phyloP scores from a whole-genome alignment of 2,113 vertebrate genomes.

The Rhineura floridana region DNA sequence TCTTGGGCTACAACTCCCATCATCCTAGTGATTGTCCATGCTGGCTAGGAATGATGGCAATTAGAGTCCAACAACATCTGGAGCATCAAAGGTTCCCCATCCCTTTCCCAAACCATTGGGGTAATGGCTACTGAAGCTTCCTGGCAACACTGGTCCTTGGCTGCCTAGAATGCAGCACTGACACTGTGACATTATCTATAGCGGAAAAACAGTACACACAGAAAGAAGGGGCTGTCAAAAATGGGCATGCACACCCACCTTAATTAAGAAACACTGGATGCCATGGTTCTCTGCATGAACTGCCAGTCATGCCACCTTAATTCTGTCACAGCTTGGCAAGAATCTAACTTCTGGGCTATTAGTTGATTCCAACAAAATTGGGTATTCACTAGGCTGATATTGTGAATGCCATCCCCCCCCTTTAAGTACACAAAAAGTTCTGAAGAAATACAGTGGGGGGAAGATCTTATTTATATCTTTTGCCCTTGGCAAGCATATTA shows the following conservation, averaged over 20 bases:
- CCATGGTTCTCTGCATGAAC: background rate
- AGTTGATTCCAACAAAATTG: background rate
- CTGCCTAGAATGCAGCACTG: background rate
- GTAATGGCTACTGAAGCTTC: background rate
- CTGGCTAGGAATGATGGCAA: too few species aligned
- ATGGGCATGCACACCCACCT: background rate
- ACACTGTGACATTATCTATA: background rate
- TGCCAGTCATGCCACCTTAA: background rate
- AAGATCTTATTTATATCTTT: constrained; percentile 41
- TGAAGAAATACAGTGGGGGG: constrained; percentile 10
- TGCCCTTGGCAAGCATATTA: constrained; percentile 47
- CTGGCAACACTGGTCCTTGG: background rate
- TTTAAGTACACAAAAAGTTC: constrained; percentile 29
- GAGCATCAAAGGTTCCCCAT: too few species aligned
- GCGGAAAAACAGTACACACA: background rate
- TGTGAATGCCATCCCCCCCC: constrained; percentile 5
- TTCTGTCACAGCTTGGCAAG: background rate
- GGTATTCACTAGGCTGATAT: background rate
- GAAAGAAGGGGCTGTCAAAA: background rate
- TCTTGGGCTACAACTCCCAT: too few species aligned
- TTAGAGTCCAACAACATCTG: too few species aligned
- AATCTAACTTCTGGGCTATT: constrained; percentile 16
- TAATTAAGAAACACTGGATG: background rate
- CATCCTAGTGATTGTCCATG: too few species aligned
- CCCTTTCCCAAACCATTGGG: background rate